Evolutionary conservation across 1,140 invertebrate genomes (phyloP).

Genomic region (Drosophila dunni): DNA sequence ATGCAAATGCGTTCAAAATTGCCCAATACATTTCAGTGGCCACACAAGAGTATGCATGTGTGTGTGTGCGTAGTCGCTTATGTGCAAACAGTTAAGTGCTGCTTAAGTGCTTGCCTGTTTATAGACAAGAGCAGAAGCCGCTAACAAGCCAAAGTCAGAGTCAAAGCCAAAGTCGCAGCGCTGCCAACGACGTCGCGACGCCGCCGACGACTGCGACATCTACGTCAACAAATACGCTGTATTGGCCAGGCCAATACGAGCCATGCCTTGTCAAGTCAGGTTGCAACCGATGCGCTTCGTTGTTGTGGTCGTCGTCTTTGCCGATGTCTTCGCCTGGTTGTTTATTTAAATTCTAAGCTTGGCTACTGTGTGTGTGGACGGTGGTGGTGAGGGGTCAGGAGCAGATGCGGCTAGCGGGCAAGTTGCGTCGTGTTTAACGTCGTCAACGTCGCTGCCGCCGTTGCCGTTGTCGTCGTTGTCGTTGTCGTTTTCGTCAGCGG

Average conservation of each 20-base stretch:
- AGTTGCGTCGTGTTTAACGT: conserved; percentile 50
- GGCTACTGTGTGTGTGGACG: conserved; percentile 66
- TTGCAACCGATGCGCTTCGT: conserved; percentile 48
- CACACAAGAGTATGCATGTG: conserved; percentile 14
- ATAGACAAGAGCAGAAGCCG: conserved; percentile 58
- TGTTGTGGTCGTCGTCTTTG: conserved; percentile 3
- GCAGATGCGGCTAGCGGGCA: conserved; percentile 9
- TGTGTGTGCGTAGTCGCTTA: conserved; percentile 7
- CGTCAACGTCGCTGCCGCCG: conserved; percentile 42
- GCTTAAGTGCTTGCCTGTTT: conserved; percentile 61
- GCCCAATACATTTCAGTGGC: conserved; percentile 24
- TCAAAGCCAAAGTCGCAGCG: conserved; percentile 16
- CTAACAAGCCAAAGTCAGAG: conserved; percentile 36
- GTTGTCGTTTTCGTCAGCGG: conserved; percentile 42
- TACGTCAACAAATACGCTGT: conserved; percentile 17
- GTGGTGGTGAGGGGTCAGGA: not conserved
- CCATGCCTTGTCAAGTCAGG: conserved; percentile 39
- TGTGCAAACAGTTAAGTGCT: conserved; percentile 66
- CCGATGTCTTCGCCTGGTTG: conserved; percentile 53
- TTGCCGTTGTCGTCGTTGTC: conserved; percentile 31
- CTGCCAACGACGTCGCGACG: conserved; percentile 34
- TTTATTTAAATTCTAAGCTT: conserved; percentile 84
- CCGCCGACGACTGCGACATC: not conserved
- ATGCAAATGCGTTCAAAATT: conserved; percentile 27
- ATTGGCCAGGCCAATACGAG: conserved; percentile 14